These are phyloP conservation scores for Propithecus deckenii DNA, from an alignment of 2,797 vertebrate genomes.

Conservation along the genomic window DNA sequence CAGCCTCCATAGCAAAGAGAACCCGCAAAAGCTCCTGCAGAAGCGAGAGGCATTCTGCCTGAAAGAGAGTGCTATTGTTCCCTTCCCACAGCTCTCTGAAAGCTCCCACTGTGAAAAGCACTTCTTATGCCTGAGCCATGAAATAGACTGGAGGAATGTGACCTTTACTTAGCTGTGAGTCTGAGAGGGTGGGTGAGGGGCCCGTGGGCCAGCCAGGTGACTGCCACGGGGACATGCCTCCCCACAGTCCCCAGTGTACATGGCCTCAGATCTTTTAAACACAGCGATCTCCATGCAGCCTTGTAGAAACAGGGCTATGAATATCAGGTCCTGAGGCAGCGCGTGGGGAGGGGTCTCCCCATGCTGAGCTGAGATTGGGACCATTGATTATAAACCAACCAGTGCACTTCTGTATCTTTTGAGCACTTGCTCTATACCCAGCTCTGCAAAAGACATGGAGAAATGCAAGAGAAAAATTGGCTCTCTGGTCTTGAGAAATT, in stretches of 20 bases:
- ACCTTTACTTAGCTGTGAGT: slow-evolving; percentile 19
- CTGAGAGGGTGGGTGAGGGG: not conserved
- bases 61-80: slow-evolving; percentile 25
- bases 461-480: not conserved
- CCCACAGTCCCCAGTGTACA: not conserved
- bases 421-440: not conserved
- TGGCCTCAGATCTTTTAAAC: slow-evolving; percentile 25
- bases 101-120: slow-evolving; percentile 10
- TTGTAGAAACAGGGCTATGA: not conserved
- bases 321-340: not conserved
- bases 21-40: not conserved
- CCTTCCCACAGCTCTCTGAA: not conserved
- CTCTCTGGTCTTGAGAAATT: not conserved
- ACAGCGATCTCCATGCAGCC: not conserved
- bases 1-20: not conserved
- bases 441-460: not conserved
- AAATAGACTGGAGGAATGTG: slow-evolving; percentile 36
- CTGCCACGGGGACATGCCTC: accelerated
- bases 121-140: not conserved
- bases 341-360: not conserved
- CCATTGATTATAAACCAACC: not conserved
- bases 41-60: not conserved
- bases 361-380: not conserved
- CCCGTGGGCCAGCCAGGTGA: not conserved
- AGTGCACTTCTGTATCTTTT: not conserved